These are phyloP conservation scores for Tadarida brasiliensis DNA, from an alignment of 2,797 vertebrate species.

Conservation along the genomic window DNA sequence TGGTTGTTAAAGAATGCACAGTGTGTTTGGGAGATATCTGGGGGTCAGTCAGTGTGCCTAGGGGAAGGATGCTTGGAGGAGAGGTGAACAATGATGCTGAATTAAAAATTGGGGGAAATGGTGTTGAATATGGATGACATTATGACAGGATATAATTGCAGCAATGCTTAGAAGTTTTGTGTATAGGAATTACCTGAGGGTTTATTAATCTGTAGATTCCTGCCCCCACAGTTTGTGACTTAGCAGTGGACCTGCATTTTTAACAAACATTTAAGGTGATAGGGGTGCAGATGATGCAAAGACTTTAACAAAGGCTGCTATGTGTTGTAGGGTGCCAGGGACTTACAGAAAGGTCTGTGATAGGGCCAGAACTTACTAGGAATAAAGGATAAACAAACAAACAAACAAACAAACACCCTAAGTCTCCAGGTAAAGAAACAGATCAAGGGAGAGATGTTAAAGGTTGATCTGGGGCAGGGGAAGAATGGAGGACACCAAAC, in stretches of 20 bases:
- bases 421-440: not conserved
- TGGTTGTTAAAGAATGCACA: not conserved
- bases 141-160: not conserved
- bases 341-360: not conserved
- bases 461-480: not conserved
- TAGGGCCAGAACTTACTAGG: not conserved
- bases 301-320: not conserved
- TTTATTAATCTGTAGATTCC: not conserved
- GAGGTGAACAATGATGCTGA: not conserved
- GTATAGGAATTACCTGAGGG: not conserved
- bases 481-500: not conserved
- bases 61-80: not conserved
- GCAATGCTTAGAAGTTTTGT: not conserved
- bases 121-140: not conserved
- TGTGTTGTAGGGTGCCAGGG: not conserved
- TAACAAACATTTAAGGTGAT: not conserved
- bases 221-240: not conserved
- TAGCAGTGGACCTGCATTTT: not conserved
- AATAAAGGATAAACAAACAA: not conserved
- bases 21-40: not conserved
- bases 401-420: not conserved
- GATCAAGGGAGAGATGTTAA: not conserved
- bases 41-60: not conserved
- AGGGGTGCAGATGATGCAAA: not conserved
- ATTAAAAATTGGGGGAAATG: not conserved